Evolutionary conservation across 2,888 invertebrate species (phyloP), one percentile per base, ranked within the genome.

Genomic region (Lepetodrilus schrolli): DNA sequence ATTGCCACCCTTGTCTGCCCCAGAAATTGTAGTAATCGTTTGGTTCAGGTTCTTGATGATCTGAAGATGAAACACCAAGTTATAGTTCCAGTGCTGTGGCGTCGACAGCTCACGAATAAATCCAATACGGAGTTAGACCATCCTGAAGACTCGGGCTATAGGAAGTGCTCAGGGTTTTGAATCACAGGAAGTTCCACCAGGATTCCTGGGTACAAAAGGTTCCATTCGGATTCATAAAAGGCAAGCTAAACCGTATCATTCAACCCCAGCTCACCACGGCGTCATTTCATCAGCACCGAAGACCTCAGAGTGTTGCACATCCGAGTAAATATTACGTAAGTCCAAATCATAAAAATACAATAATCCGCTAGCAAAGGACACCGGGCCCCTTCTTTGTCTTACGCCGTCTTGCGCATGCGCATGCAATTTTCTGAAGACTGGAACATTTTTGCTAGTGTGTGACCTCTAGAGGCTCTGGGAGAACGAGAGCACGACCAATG

Each of bases 271-370:
- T n/a, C n/a, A n/a, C n/a, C n/a, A 10, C 34, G 10, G 50, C 50
- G 36, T 13, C 37, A n/a, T 36, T n/a, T 13, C 49, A 26, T 21
- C 34, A 50, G 17, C 48, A 17, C 10, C 20, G 70, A 70, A 50
- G 50, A 58, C 26, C 58, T 26, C 26, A 58, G 47, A 68, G 43
- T 68, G 68, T 30, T 43, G 38, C 68, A 13, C 58, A 74, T 72
- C 74, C 23, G 65, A 71, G 71, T 71, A 71, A 74, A 74, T 66
- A 74, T 74, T 74, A 74, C 71, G 76, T 71, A 71, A 73, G 68
- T 8, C 30, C 47, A 48, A 70, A 70, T 74, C 72, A 66, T 47
- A 49, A 34, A 69, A 66, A 49, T 48, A 66, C 66, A 66, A 50
- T 73, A 73, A 73, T 73, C 49, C 50, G 43, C 73, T 37, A 48